Evolutionary conservation across 1,140 invertebrate genomes (phyloP), one percentile per base, ranked within the genome.

Genomic region (Drosophila kurseongensis): DNA sequence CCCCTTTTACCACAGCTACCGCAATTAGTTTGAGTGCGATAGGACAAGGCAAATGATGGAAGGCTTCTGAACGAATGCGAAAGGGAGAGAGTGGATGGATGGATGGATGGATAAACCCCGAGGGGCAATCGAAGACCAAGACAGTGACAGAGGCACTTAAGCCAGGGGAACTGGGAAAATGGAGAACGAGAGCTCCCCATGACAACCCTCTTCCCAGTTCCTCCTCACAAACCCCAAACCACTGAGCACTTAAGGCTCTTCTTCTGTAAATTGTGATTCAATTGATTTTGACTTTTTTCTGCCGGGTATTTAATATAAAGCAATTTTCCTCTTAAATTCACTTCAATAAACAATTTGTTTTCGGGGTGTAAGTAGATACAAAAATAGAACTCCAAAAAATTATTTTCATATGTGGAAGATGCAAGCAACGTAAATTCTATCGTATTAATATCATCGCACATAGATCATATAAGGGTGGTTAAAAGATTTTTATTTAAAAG

Each of bases 301-400:
- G 65, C 65, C 60, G 61, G 57, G 79, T 80, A 85, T 85, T 86
- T 85, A 78, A 80, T 85, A 86, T 81, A 86, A 86, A 86, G 82
- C 82, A 86, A 86, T 86, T 86, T 86, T 86, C 82, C 82, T 78
- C 78, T 86, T 61, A 86, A 86, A 81, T 86, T 86, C 82, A 86
- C 82, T 86, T 86, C 82, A 86, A 81, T 86, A 86, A 86, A 78
- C 82, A 86, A 86, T 86, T 86, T 86, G 65, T 65, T 35, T 60
- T 67, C 10, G 44, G 44, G 16, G 13, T 13, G 35, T 18, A 75
- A 51, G 38, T 62, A 66, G 62, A 50, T 40, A 41, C 42, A 32
- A 51, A 74, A 60, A 74, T 72, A 48, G 58, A 52, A 41, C 27
- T 51, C 58, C 59, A 56, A 65, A 56, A 35, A 40, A 62, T 62